Conservation (phyloP, 2,888 invertebrate species). For the Nebria salina region DNA sequence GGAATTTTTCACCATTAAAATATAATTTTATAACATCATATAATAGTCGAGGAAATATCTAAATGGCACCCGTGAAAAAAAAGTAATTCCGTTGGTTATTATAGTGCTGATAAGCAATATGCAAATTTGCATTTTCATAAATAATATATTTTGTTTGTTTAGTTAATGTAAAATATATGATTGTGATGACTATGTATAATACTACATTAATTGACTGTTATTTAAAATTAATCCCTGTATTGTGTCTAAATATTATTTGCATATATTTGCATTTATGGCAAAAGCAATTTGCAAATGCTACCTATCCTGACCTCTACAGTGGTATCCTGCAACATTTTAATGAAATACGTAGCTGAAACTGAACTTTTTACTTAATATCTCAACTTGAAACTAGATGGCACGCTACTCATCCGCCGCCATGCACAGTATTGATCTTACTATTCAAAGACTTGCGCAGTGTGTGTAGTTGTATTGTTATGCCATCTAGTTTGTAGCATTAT, state of each 20-base stretch:
- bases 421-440: too few species aligned
- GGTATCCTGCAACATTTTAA: background rate
- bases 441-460: too few species aligned
- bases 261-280: conserved; percentile 30
- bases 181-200: conserved; percentile 33
- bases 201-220: conserved; percentile 42
- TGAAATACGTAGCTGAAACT: background rate
- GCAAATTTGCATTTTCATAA: conserved; percentile 16
- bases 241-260: conserved; percentile 24
- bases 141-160: conserved; percentile 21
- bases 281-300: background rate
- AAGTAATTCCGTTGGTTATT: background rate
- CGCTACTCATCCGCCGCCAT: background rate
- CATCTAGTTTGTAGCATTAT: too few species aligned
- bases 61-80: background rate
- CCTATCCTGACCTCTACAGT: background rate
- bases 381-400: background rate
- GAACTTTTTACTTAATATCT: background rate
- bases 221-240: conserved; percentile 36
- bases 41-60: background rate
- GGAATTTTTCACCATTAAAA: background rate
- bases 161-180: conserved; percentile 31
- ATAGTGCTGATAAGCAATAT: conserved; percentile 12
- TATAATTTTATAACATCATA: background rate
- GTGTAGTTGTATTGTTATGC: too few species aligned